Base-by-base conservation (phyloP, 2,113 vertebrate species). In the Callipepla californica region DNA sequence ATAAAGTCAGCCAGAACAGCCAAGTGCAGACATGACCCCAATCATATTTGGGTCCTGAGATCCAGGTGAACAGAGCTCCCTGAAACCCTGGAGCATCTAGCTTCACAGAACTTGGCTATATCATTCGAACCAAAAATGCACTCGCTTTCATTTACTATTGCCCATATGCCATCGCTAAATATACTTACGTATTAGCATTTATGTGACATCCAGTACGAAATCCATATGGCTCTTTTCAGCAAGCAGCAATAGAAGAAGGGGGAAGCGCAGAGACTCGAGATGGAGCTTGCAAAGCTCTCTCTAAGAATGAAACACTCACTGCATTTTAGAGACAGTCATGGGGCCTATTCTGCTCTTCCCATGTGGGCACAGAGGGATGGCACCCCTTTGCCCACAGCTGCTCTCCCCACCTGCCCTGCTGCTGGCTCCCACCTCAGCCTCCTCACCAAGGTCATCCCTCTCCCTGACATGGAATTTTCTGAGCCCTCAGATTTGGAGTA, bases 221-320 rank as follows among this genome's bases (percentile, higher is more conserved):
- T 73, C 81, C 91, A 89, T 87, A 94, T 75, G 94, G 87, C 92
- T 89, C 38, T 62, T 81, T 92, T 95, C 87, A 89, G 77, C 78
- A 93, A 80, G 59, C 78, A 77, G 80, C 55, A 83, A 87, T 17
- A 72, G 51, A 92, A 91, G 61, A 59, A 88, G 40, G 26, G 32
- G 11, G 48, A 85, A n/a, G 58, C 57, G 62, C 84, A 93, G 34
- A 34, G 11, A 93, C 44, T 32, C 61, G 55, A 93, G 59, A 87
- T 5, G 9, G 28, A 89, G 38, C 47, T 55, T 76, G 48, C 75
- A 9, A 88, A 78, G 87, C 72, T 87, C 58, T 65, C 72, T 76
- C 62, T 59, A 67, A 91, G 81, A 32, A 23, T 6, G 3, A 42
- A 82, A 85, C 19, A 50, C 32, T 89, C 20, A 9, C 15, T 73